Base-by-base conservation (phyloP, 2,888 invertebrate genomes). In the Ennomos fuscantarius region DNA sequence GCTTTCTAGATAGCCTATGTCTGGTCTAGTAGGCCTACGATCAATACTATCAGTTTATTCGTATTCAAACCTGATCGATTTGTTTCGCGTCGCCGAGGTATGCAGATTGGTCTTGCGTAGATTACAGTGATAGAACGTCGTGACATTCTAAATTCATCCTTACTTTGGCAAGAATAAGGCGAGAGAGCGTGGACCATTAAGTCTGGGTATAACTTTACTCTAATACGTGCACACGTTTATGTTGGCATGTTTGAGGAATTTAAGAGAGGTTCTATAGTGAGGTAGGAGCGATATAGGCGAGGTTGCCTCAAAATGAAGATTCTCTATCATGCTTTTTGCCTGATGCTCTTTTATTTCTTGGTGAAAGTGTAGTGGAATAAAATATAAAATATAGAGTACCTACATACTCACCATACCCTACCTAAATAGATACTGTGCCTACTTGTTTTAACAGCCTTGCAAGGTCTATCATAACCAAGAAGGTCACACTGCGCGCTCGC, bases 31-130 rank as follows among this genome's bases (percentile, higher is more conserved):
- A 24, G 6, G 24, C 24, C 24, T 24, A 24, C 36, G 36, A 52
- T n/a, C 31, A 9, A 55, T 43, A 32, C 11, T 10, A 39, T 12
- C 43, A 53, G 60, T 60, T 62, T 62, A 66, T 68, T 73, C 63
- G 63, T 68, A 68, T 66, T 52, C 56, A 33, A 43, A 51, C 47
- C 40, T 52, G 61, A 73, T 70, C 74, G 68, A 74, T 74, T 74
- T 66, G 73, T 64, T 64, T 45, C 68, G 47, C 66, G 63, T 63
- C 62, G 60, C 65, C 32, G 8, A 46, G 73, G 74, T 72, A 74
- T 74, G 74, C 66, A 62, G 68, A 67, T 68, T 12, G 31, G 32
- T 51, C 56, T 63, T 61, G 39, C 52, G 42, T 57, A 54, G 51
- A 60, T 59, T 49, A 35, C 52, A 62, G 53, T 60, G 52, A 60